A percentile compares a stretch with the other conserved stretches of the same genome.
phyloP scores from a whole-genome alignment of 2,888 invertebrate genomes.

The Drosophila robusta region DNA sequence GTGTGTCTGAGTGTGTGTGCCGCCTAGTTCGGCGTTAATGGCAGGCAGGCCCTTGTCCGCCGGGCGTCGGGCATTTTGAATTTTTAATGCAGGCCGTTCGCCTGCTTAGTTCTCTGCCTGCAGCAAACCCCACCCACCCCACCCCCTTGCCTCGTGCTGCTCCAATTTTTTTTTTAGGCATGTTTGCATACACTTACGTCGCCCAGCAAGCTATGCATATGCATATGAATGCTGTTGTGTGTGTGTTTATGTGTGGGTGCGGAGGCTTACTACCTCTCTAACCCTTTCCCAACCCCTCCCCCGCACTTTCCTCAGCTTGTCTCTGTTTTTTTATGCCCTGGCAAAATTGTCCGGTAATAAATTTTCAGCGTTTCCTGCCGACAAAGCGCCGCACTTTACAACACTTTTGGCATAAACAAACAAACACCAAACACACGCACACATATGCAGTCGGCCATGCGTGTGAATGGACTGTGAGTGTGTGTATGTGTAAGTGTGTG shows the following conservation, averaged over 20 bases:
- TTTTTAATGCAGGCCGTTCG: slow-evolving; percentile 71
- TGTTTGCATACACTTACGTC: slow-evolving; percentile 77
- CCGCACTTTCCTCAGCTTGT: slow-evolving; percentile 15
- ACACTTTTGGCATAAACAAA: slow-evolving; percentile 80
- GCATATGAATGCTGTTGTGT: slow-evolving; percentile 56
- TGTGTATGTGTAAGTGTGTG: slow-evolving; percentile 41
- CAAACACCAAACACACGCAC: slow-evolving; percentile 55
- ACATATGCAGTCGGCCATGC: slow-evolving; percentile 55
- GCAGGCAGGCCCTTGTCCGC: slow-evolving; percentile 67
- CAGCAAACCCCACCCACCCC: slow-evolving; percentile 1
- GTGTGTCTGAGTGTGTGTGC: slow-evolving; percentile 24
- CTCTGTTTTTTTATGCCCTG: slow-evolving; percentile 56
- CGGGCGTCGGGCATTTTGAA: slow-evolving; percentile 78
- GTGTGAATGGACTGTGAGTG: slow-evolving; percentile 52
- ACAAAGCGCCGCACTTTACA: slow-evolving; percentile 83
- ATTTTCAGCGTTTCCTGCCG: slow-evolving; percentile 81
- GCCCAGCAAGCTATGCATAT: slow-evolving; percentile 75
- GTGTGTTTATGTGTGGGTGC: slow-evolving; percentile 10
- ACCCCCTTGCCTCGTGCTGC: slow-evolving; percentile 15
- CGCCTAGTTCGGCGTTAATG: slow-evolving; percentile 70
- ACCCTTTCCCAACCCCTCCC: background rate
- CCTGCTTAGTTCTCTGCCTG: slow-evolving; percentile 48
- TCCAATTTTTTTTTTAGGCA: slow-evolving; percentile 70
- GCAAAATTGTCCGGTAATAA: slow-evolving; percentile 83
- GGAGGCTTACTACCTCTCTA: background rate